A percentile compares a stretch with the other conserved stretches of the same genome.
Conservation (phyloP, 2,113 vertebrate genomes). For the human (Homo sapiens) region DNA sequence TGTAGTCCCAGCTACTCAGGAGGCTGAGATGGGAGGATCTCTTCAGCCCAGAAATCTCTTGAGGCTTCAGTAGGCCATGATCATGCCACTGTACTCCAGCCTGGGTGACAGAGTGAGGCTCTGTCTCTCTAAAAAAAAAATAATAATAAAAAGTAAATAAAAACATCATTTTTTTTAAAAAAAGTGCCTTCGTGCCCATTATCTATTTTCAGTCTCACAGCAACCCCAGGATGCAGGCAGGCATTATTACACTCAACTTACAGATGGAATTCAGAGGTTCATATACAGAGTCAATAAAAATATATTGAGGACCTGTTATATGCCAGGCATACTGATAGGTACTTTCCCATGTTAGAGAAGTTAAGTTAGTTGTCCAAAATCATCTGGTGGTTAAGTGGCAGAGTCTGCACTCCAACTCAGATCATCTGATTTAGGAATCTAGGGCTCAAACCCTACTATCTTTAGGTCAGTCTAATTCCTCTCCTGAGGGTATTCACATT, state of each 20-base stretch:
- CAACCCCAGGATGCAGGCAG: background rate
- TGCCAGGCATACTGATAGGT: background rate
- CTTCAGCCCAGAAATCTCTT: no score
- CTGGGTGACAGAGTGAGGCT: no score
- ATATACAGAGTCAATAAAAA: background rate
- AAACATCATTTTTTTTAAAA: no score
- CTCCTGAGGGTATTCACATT: background rate
- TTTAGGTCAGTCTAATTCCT: background rate
- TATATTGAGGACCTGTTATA: background rate
- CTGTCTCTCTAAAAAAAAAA: no score
- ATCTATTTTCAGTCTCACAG: constrained; percentile 2
- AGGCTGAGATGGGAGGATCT: no score
- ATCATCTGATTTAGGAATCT: background rate
- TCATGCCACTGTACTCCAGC: no score
- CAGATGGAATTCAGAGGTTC: background rate
- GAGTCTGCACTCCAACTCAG: background rate
- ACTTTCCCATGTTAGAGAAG: constrained; percentile 4
- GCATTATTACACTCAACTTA: background rate
- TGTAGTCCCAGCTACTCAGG: no score
- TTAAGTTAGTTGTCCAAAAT: background rate
- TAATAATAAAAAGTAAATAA: no score
- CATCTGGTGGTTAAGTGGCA: background rate
- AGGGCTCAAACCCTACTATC: background rate
- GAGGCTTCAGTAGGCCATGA: no score
- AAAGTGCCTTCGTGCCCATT: background rate